Base-by-base conservation (phyloP, 2,113 vertebrate genomes). In the Garra rufa region DNA sequence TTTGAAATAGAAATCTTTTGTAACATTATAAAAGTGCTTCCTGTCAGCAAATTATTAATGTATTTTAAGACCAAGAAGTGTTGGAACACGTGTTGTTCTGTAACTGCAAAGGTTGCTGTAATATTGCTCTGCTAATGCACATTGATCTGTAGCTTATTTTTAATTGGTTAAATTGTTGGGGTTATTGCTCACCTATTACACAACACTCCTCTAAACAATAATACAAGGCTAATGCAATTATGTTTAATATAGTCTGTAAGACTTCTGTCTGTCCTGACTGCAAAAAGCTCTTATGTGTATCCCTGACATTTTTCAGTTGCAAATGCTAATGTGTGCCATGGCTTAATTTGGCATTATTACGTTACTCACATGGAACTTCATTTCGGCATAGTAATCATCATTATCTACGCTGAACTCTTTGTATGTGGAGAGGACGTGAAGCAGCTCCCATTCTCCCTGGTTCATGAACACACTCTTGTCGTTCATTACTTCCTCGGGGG, bases 361-460 rank as follows among this genome's bases (percentile, higher is more conserved):
- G 41, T 17, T 76, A 89, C 98, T 96, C 90, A 99, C 98, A 0
- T 96, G 95, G 88, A 99, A 99, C 91, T 98, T 98, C 97, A 99
- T 99, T 90, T 99, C 98, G 0, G 97, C 97, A 0, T 96, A 99
- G 73, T 91, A 93, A 89, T 95, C 91, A 0, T 95, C 93, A 46
- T 94, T 90, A 73, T 98, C 96, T 74, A 98, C 91, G 0, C 95
- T 96, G 95, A 99, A 99, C 91, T 93, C 94, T 84, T 91, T 95
- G 89, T 97, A 98, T 50, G 89, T 90, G 79, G 95, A 95, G 90
- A 98, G 94, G 6, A 99, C 91, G 0, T 95, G 95, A n/a, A 99
- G 95, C 41, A 99, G 92, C 92, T 99, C 98, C 98, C 98, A 99
- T 89, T 99, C 98, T 0, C 98, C 97, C 88, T 99, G 96, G 92